Base-by-base conservation (phyloP, 2,888 invertebrate genomes). In the Oegoconia quadripuncta region DNA sequence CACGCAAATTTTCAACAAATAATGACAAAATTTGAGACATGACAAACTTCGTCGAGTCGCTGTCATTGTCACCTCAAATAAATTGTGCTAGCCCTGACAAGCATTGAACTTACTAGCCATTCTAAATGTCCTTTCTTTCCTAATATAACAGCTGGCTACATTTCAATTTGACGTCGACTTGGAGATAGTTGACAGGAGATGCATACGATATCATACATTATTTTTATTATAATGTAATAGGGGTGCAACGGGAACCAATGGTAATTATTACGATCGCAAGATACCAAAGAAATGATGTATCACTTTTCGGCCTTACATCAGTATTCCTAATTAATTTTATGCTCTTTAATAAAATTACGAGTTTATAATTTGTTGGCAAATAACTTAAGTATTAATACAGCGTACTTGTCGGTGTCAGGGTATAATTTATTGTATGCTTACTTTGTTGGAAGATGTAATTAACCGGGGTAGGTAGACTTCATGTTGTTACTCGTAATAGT, bases 161-260 rank as follows among this genome's bases (percentile, higher is more conserved):
- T 74, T 74, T 76, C 67, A 76, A 74, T 77, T 79, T 68, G 64
- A 60, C 56, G 60, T 52, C 13, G 14, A 22, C 9, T 22, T 4
- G 65, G 59, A 68, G 55, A 57, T 65, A 70, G 70, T 49, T 71
- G 80, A 79, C 78, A 75, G 64, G 64, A 71, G 72, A 73, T 69
- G 65, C 55, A 53, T 59, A 54, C 66, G 73, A 72, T 70, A 66
- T 66, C 59, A 64, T 57, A 55, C 57, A 57, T 63, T 58, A 56
- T 64, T 64, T 65, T 52, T 55, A 58, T 55, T 59, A 64, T 59
- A 63, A 33, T 34, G 25, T 30, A 41, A 43, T 38, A 57, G 53
- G 42, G 39, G 34, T 37, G 53, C 44, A 41, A 45, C 50, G 38
- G 50, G 50, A 55, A 53, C 47, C 59, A 34, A 53, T 59, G 48